Conservation (phyloP, 2,113 vertebrate genomes). For the Ahaetulla prasina region DNA sequence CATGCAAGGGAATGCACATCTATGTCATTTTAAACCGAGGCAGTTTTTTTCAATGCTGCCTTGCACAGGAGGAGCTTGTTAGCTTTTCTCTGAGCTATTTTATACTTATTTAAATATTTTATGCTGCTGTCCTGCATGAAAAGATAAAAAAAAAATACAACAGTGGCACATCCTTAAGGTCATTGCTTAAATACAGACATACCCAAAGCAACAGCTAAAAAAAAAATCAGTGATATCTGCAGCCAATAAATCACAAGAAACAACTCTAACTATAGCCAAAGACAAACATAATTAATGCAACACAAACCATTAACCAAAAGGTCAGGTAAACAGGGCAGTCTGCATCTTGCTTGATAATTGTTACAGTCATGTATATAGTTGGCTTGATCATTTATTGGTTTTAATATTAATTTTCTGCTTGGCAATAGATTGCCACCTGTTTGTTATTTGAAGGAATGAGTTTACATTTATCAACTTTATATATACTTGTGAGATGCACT, state of each 20-base stretch:
- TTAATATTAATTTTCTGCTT: background rate
- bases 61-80: background rate
- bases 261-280: background rate
- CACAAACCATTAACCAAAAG: background rate
- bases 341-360: background rate
- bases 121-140: background rate
- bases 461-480: background rate
- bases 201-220: background rate
- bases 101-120: background rate
- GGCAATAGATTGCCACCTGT: background rate
- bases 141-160: background rate
- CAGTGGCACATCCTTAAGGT: background rate
- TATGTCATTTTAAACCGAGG: background rate
- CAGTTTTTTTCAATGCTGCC: background rate
- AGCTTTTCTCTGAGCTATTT: background rate
- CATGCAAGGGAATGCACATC: background rate
- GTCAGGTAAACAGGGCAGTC: background rate
- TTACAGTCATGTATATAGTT: background rate
- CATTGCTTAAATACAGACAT: background rate
- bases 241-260: background rate
- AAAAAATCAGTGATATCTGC: background rate
- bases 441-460: background rate
- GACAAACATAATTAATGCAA: background rate
- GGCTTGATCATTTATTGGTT: background rate
- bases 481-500: background rate